Conservation (phyloP, 2,797 vertebrate species). For the Hafferia zeledoni region DNA sequence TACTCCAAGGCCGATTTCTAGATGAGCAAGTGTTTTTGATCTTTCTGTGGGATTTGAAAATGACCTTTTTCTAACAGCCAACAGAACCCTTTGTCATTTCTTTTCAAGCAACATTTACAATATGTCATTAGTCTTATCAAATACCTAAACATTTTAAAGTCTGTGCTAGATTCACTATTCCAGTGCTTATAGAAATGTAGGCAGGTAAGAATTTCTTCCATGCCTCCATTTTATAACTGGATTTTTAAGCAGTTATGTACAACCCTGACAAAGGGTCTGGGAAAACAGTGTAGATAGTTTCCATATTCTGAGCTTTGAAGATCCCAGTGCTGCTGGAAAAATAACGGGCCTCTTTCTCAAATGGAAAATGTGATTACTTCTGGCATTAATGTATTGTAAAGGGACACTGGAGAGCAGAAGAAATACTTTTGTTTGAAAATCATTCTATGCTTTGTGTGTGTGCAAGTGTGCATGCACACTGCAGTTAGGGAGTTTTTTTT, state of each 20-base stretch:
- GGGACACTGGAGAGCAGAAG: background rate
- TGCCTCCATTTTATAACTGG: background rate
- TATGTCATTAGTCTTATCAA: background rate
- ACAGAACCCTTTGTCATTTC: background rate
- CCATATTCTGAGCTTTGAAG: conserved; percentile 21
- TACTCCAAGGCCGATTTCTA: conserved; percentile 15
- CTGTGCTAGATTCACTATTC: background rate
- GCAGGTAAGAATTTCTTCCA: background rate
- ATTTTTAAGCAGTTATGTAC: background rate
- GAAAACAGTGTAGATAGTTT: conserved; percentile 37
- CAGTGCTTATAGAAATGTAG: background rate
- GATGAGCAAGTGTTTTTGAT: background rate
- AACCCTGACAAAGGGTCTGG: background rate
- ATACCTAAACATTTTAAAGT: background rate
- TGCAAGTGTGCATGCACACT: background rate
- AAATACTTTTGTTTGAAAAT: conserved; percentile 25
- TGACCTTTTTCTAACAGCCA: background rate
- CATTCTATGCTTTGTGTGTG: background rate
- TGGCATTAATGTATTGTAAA: conserved; percentile 21
- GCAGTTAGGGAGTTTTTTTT: accelerated
- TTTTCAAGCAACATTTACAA: background rate
- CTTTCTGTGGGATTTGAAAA: background rate
- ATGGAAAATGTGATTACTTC: conserved; percentile 46
- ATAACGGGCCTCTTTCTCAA: conserved; percentile 14
- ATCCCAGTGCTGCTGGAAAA: background rate